A percentile compares a stretch with the other conserved stretches of the same genome.
These are phyloP conservation scores for Ranitomeya imitator DNA, from an alignment of 2,113 vertebrate species.

Conservation along the genomic window DNA sequence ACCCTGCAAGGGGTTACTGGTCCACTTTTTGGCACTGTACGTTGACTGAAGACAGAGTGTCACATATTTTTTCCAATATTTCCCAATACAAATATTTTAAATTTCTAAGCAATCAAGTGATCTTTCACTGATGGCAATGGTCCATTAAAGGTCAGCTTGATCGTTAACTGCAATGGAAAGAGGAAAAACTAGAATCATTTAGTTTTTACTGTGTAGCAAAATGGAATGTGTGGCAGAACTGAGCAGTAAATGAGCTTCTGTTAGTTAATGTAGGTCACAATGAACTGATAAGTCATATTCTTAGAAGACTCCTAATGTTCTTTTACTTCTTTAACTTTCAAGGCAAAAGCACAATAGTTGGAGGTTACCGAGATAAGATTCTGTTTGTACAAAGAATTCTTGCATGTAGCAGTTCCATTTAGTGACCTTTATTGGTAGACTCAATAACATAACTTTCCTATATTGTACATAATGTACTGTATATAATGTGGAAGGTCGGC, in stretches of 20 bases:
- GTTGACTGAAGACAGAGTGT: too few species aligned
- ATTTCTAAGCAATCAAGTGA: not conserved
- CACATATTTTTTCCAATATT: too few species aligned
- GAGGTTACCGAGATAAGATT: slow-evolving; percentile 6
- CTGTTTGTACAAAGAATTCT: not conserved
- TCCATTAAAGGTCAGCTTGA: not conserved
- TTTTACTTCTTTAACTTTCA: not conserved
- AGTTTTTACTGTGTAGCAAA: not conserved
- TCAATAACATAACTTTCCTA: not conserved
- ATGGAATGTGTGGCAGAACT: not conserved
- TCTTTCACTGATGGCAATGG: not conserved
- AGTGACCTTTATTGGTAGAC: not conserved
- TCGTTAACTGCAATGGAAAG: not conserved
- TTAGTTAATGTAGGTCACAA: not conserved
- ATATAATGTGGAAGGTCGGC: too few species aligned
- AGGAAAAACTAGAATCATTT: not conserved
- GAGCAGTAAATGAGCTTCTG: not conserved
- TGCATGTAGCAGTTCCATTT: not conserved
- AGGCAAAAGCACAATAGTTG: not conserved
- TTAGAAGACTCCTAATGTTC: not conserved
- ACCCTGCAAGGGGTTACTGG: too few species aligned
- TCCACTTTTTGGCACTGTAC: too few species aligned
- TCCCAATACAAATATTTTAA: too few species aligned
- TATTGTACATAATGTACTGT: too few species aligned
- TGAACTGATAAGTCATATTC: slow-evolving; percentile 6